Conservation (phyloP, 2,888 invertebrate genomes). For the Brenthis ino region DNA sequence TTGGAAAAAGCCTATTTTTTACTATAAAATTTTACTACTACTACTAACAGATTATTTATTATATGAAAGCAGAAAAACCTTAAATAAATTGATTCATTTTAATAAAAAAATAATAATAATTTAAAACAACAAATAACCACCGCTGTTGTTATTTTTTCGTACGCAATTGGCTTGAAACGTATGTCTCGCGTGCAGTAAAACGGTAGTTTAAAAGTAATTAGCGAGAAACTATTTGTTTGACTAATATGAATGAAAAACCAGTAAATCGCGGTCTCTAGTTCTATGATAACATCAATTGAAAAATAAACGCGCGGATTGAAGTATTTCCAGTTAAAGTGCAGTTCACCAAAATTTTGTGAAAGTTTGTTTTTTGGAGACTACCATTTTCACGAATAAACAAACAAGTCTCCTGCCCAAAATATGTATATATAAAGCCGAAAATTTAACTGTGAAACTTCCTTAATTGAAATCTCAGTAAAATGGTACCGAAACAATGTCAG, state of each 20-base stretch:
- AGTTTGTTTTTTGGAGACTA: constrained; percentile 17
- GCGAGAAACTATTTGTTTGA: constrained; percentile 60
- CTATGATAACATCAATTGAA: constrained; percentile 56
- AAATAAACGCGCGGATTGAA: constrained; percentile 23
- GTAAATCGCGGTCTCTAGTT: constrained; percentile 47
- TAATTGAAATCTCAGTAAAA: constrained; percentile 3
- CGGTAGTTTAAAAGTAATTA: constrained; percentile 58
- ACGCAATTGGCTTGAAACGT: constrained; percentile 51
- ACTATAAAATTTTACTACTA: constrained; percentile 1
- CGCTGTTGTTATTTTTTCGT: constrained; percentile 53
- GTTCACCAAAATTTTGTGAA: constrained; percentile 18
- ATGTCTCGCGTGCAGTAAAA: constrained; percentile 60
- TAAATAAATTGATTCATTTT: constrained; percentile 10
- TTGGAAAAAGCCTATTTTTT: too few species aligned
- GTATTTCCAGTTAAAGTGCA: constrained; percentile 17
- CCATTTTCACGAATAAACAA: constrained; percentile 13
- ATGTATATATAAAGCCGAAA: constrained; percentile 1
- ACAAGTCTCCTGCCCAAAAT: constrained; percentile 5
- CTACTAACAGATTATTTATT: background rate
- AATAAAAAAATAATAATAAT: constrained; percentile 4
- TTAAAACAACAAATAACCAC: constrained; percentile 52
- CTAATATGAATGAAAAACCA: constrained; percentile 55
- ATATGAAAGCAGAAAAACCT: background rate
- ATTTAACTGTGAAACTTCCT: background rate
- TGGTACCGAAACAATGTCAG: constrained; percentile 4